These are phyloP conservation scores for Cheiracanthium punctorium DNA, from an alignment of 2,888 invertebrate genomes.

Conservation along the genomic window DNA sequence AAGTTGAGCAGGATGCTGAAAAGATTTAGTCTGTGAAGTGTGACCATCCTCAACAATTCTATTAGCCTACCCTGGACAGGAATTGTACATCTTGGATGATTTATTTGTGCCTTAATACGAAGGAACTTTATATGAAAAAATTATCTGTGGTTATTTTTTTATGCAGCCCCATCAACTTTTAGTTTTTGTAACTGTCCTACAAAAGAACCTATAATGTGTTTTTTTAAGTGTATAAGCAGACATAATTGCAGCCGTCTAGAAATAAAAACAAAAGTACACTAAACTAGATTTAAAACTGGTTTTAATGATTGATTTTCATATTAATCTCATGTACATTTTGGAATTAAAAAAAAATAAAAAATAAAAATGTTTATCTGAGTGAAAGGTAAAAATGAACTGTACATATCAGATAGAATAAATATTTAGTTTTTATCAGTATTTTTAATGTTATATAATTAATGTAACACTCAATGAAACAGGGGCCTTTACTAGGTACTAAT, in stretches of 20 bases:
- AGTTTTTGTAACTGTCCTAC: slow-evolving; percentile 40
- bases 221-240: slow-evolving; percentile 54
- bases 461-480: not conserved
- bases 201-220: slow-evolving; percentile 34
- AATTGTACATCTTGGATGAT: slow-evolving; percentile 28
- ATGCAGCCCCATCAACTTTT: slow-evolving; percentile 29
- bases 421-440: slow-evolving; percentile 30
- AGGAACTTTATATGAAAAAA: slow-evolving; percentile 42
- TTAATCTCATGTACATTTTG: slow-evolving; percentile 44
- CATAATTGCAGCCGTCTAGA: slow-evolving; percentile 42
- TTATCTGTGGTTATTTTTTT: slow-evolving; percentile 44
- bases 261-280: slow-evolving; percentile 28
- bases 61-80: not conserved
- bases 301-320: slow-evolving; percentile 40
- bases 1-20: slow-evolving; percentile 34
- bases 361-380: slow-evolving; percentile 13
- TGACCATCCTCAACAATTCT: slow-evolving; percentile 27
- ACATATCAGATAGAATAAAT: slow-evolving; percentile 63
- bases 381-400: slow-evolving; percentile 44
- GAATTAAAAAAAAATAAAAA: slow-evolving; percentile 19
- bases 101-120: slow-evolving; percentile 52
- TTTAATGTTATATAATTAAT: not conserved
- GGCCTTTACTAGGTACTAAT: not conserved
- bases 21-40: not conserved
- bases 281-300: slow-evolving; percentile 57